Base-by-base conservation (phyloP, 2,113 vertebrate species). In the Phylloscopus whistleri region DNA sequence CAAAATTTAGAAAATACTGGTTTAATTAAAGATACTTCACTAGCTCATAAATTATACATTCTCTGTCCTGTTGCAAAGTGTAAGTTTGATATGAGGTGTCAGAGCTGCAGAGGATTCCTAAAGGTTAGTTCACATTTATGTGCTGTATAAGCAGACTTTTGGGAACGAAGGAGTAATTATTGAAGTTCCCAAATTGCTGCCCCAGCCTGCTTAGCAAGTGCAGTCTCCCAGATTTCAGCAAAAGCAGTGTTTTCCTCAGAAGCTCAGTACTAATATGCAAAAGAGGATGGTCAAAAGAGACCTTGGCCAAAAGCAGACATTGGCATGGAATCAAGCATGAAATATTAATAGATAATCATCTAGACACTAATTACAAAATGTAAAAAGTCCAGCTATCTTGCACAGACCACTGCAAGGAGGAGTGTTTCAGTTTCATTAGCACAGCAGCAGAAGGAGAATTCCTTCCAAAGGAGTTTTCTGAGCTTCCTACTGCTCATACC, bases 1-100 rank as follows among this genome's bases (percentile, higher is more conserved):
- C 73, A 96, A 96, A 97, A 95, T 87, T 76, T 92, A 77, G 94
- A 95, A 97, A 97, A 97, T 80, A 82, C 43, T 79, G 60, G 55
- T 91, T 97, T 97, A 96, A 95, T 96, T 96, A 95, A 96, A 95
- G 90, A 82, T 79, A 95, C 27, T 84, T 68, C 81, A 74, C 46
- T 51, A 79, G 63, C 72, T 97, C 94, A 93, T 95, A 90, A 58
- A 91, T 94, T 96, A 93, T 62, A 82, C 77, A 94, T 94, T 62
- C 90, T 51, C 76, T 30, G 11, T 78, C 53, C 63, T 44, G 64
- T 93, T 95, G 59, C 7, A 43, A 90, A 86, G 51, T 81, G 18
- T 20, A 93, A 58, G 44, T 75, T 84, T 87, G 93, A 87, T 95
- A 75, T 79, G 83, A 76, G 49, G 48, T 95, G 85, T 88, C 90